Conservation (phyloP, 2,797 vertebrate genomes). For the Myoxocephalus aenaeus region DNA sequence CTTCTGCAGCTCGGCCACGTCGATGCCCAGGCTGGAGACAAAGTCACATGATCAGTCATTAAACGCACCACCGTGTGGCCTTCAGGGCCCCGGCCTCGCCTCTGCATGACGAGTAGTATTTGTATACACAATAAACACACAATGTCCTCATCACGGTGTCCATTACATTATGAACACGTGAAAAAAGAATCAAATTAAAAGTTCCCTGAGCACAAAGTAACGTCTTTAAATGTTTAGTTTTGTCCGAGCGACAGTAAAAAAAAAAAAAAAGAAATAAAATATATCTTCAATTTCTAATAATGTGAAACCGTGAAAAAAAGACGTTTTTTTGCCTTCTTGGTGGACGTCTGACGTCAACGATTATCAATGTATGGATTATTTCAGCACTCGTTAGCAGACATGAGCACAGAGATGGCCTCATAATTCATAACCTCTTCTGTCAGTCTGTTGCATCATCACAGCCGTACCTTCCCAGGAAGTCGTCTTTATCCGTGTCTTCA, state of each 20-base stretch:
- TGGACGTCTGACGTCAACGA: too few relatives aligned
- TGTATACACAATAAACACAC: too few relatives aligned
- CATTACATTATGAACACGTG: too few relatives aligned
- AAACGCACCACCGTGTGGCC: too few relatives aligned
- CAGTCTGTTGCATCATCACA: too few relatives aligned
- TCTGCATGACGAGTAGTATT: too few relatives aligned
- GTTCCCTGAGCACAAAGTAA: background rate
- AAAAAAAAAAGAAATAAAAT: background rate
- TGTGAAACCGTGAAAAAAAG: background rate
- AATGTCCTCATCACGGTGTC: too few relatives aligned
- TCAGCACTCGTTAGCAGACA: too few relatives aligned
- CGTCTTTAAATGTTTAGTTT: background rate
- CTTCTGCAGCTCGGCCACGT: slow-evolving; percentile 90
- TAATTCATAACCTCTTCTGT: too few relatives aligned
- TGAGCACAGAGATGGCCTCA: too few relatives aligned
- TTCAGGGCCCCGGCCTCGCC: too few relatives aligned
- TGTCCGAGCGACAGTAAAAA: background rate
- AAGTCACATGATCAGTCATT: background rate
- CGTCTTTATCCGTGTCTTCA: slow-evolving; percentile 95
- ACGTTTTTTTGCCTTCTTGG: background rate
- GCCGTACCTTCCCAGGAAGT: slow-evolving; percentile 92
- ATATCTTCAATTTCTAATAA: background rate
- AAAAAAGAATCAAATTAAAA: background rate
- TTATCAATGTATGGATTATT: too few relatives aligned
- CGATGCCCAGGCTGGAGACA: slow-evolving; percentile 67